Evolutionary conservation across 2,888 invertebrate species (phyloP), one percentile per base, ranked within the genome.

Genomic region (Scaptomyza caliginosa): DNA sequence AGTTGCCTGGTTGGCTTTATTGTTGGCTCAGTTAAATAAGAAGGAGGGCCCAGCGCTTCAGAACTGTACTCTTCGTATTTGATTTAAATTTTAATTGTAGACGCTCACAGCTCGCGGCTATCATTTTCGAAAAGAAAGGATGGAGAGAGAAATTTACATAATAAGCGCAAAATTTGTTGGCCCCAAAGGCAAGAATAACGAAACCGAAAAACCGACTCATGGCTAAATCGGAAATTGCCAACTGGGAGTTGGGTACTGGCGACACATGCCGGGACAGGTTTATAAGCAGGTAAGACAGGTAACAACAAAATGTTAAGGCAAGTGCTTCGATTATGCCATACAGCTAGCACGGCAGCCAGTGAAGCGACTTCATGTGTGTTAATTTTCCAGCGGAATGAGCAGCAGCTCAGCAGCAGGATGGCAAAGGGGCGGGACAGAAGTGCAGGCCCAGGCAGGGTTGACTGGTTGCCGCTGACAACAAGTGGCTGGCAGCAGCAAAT

Each of bases 11-110:
- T 49, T 59, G 56, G 40, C 75, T 40, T 45, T 71, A 71, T 76
- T 76, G 81, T 81, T 81, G 64, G 84, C 81, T 83, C 84, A 81
- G 86, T 81, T 83, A 81, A 86, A 84, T 81, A 86, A 74, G 58
- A 59, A 40, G 40, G 11, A 50, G 46, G 13, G 32, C 13, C 3
- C 60, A 45, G 34, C 38, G 39, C 38, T 17, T 17, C 17, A 57
- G 51, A 42, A 48, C 45, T 54, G 30, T 32, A 32, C 71, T 59
- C 54, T 16, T 54, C 55, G 74, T 52, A 68, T 74, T 74, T 84
- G 86, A 86, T 80, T 81, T 81, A 80, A 86, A 81, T 86, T 81
- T 81, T 86, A 81, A 81, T 81, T 81, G 86, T 74, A 77, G 84
- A 77, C 74, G 72, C 74, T 71, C 57, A 26, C 26, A 34, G 67